Evolutionary conservation across 2,797 vertebrate species (phyloP), one percentile per base, ranked within the genome.

Genomic region (Myripristis murdjan): DNA sequence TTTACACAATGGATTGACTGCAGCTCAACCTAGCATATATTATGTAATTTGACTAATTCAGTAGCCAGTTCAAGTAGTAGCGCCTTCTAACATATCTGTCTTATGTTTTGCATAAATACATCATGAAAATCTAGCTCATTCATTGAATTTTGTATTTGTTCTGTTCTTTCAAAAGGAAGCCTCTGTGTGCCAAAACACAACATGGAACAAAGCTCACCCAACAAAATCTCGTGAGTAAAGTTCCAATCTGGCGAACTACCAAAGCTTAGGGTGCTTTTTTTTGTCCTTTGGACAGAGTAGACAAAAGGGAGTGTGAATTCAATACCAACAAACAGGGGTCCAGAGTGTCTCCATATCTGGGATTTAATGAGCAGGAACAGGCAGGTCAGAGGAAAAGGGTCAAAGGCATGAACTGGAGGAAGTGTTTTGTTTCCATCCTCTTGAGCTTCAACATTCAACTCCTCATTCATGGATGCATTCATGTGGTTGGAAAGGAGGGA

Each of bases 341-440:
- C 39, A 15, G 39, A 24, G 49, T 14, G 35, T 52, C 22, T 62
- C 64, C 51, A 23, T 16, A 1, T 64, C 63, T 47, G 61, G 70
- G 24, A 61, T 67, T 63, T 33, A 33, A 64, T 43, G 43, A 74
- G 23, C 16, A 55, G 67, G 58, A 70, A n/a, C 8, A 5, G 46
- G 64, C 52, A 64, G 65, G 63, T 81, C 68, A 60, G 66, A 76
- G 64, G 59, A 60, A 26, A n/a, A 58, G 37, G 37, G 24, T 57
- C 12, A 24, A 64, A 56, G 43, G 26, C 28, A 86, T 1, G 1
- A 64, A 51, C 22, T 71, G 53, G 39, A 31, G 20, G 63, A 55
- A 2, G 52, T 43, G 56, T 66, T 62, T 20, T 28, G 16, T 26
- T 51, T 14, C 49, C 16, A 23, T 73, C 35, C 49, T 76, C 49